These are phyloP conservation scores for Parotocinclus haroldoi DNA, from an alignment of 2,797 vertebrate species.

Conservation along the genomic window DNA sequence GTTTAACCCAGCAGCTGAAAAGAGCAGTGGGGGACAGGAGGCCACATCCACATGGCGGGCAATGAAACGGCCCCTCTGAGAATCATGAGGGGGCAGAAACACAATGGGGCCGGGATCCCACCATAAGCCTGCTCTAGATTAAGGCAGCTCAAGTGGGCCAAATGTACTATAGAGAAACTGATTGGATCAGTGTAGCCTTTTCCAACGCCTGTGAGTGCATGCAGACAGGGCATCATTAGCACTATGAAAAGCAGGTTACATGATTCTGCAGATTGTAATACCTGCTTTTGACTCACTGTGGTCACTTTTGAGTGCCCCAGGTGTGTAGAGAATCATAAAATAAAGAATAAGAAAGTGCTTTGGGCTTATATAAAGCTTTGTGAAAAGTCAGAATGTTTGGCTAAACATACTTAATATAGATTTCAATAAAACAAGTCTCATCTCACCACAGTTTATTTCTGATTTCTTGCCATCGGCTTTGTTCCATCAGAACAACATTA, in stretches of 20 bases:
- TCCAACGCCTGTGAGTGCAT: constrained; percentile 21
- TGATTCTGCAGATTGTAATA: background rate
- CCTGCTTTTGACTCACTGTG: background rate
- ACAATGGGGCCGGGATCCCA: constrained; percentile 64
- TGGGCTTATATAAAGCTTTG: constrained; percentile 2
- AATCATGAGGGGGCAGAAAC: constrained; percentile 55
- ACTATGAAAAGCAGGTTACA: background rate
- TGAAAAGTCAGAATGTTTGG: constrained; percentile 31
- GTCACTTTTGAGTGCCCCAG: background rate
- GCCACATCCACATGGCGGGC: constrained; percentile 61
- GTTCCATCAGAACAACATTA: constrained; percentile 43
- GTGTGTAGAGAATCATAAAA: no score
- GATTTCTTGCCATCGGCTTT: constrained; percentile 46
- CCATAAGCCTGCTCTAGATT: constrained; percentile 63
- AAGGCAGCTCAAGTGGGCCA: constrained; percentile 37
- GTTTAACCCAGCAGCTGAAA: constrained; percentile 77
- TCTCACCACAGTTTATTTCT: constrained; percentile 32
- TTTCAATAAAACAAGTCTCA: constrained; percentile 42
- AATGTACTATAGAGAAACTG: constrained; percentile 12
- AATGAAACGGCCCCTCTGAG: constrained; percentile 60
- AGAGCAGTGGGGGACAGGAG: constrained; percentile 68
- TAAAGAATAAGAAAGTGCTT: background rate
- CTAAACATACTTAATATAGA: constrained; percentile 29
- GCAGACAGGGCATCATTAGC: constrained; percentile 18
- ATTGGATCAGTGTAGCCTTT: constrained; percentile 26